Base-by-base conservation (phyloP, 2,888 invertebrate genomes). In the Netelia inedita region DNA sequence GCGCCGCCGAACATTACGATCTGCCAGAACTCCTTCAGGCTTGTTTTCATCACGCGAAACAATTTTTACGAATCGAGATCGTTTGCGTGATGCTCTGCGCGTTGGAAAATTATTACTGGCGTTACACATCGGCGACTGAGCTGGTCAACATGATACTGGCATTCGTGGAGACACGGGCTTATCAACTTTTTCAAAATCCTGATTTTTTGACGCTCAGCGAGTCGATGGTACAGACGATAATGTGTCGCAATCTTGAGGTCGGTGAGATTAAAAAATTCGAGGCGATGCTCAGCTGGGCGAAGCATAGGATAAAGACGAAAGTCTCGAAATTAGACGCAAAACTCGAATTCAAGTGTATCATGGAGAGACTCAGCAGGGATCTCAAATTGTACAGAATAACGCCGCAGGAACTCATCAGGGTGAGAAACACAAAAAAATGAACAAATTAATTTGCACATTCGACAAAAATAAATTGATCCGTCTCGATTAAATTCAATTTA, bases 41-140 rank as follows among this genome's bases (percentile, higher is more conserved):
- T 11, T 98, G 98, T 94, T 98, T 98, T 94, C 98, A 98, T 93
- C 98, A 98, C 91, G 98, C 98, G 90, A 98, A 98, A 93, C 98
- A 98, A 94, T 98, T 98, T 94, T 95, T 98, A 53, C 95, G 98
- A 89, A 97, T 98, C 93, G 98, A 98, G 94, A 97, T 98, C 91
- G 98, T 96, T n/a, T 98, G 98, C 94, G 96, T 96, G 88, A 98
- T 98, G 98, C 95, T 98, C 79, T 97, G 97, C 94, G 97, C 98
- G 61, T 94, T 98, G 92, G 98, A 98, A 94, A 98, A 98, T 94
- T 98, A 98, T 94, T 98, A 98, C 94, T 98, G 98, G 98, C 96
- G 98, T 86, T 98, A 98, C 94, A 98, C 98, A 50, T 98, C 98
- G 80, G 98, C 98, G 66, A 97, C 98, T 35, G 98, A 98, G 94